phyloP scores from a whole-genome alignment of 2,113 vertebrate genomes.

The Chascanopsetta lugubris region DNA sequence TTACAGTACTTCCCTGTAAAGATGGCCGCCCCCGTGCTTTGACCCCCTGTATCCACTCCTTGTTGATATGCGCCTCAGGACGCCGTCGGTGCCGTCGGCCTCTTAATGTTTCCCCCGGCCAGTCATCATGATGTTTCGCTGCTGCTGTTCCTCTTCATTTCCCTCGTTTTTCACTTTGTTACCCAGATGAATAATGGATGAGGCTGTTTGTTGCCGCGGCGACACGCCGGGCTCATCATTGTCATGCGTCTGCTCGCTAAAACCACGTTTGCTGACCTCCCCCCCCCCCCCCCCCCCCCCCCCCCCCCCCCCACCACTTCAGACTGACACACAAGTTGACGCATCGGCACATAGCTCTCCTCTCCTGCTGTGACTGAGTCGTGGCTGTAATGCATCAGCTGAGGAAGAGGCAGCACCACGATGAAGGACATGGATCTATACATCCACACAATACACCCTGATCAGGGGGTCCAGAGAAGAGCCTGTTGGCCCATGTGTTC shows the following conservation, averaged over 20 bases:
- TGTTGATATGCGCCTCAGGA: conserved; percentile 52
- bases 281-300: not conserved
- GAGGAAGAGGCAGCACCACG: conserved; percentile 50
- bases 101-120: conserved; percentile 61
- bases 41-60: conserved; percentile 62
- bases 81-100: conserved; percentile 24
- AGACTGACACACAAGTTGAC: conserved; percentile 52
- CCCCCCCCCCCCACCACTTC: conserved; percentile 43
- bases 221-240: conserved; percentile 64
- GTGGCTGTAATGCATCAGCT: conserved; percentile 33
- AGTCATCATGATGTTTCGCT: conserved; percentile 43
- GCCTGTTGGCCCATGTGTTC: not conserved
- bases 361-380: conserved; percentile 53
- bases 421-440: conserved; percentile 21
- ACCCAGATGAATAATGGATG: conserved; percentile 78
- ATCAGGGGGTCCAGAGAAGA: not conserved
- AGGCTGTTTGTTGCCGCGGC: conserved; percentile 61
- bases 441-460: not conserved
- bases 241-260: conserved; percentile 43
- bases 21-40: conserved; percentile 32
- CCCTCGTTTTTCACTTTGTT: conserved; percentile 76
- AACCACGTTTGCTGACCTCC: conserved; percentile 28
- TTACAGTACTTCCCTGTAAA: conserved; percentile 32
- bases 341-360: conserved; percentile 13
- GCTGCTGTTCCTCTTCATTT: conserved; percentile 73